A percentile compares a stretch with the other conserved stretches of the same genome.
Conservation (phyloP, 2,888 invertebrate species). For the Pseudococcus viburni region DNA sequence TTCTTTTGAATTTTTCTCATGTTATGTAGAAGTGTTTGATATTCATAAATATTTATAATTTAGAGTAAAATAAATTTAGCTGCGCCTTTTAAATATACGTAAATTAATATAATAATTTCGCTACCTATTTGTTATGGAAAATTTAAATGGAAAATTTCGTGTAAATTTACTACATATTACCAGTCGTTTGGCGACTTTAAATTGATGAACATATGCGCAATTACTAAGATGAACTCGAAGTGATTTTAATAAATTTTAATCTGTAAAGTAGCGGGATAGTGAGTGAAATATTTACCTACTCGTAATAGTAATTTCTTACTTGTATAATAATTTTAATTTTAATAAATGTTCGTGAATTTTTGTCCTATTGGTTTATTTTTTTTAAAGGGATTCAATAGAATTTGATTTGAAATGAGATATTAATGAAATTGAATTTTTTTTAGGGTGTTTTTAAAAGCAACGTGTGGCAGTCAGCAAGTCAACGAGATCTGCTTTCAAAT, state of each 20-base stretch:
- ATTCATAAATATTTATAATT: background rate
- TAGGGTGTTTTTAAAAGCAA: too few species aligned
- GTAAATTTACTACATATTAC: slow-evolving; percentile 30
- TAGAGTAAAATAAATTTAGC: background rate
- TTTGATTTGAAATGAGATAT: background rate
- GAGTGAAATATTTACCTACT: slow-evolving; percentile 20
- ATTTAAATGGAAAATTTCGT: background rate
- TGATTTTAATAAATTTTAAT: background rate
- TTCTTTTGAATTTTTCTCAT: background rate
- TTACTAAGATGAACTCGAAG: slow-evolving; percentile 17
- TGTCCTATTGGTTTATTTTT: background rate
- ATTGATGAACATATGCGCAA: slow-evolving; percentile 20
- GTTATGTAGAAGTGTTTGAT: background rate
- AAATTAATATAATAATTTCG: slow-evolving; percentile 17
- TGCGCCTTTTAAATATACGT: slow-evolving; percentile 10
- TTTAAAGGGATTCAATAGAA: background rate
- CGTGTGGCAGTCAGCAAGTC: too few species aligned
- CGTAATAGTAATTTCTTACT: slow-evolving; percentile 38
- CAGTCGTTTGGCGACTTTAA: slow-evolving; percentile 18
- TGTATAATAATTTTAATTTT: slow-evolving; percentile 45
- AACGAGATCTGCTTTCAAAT: too few species aligned
- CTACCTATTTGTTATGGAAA: background rate
- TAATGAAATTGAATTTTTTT: background rate
- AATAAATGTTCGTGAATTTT: slow-evolving; percentile 55
- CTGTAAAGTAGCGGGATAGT: slow-evolving; percentile 26